Evolutionary conservation across 2,888 invertebrate genomes (phyloP), one percentile per base, ranked within the genome.

Genomic region (Drosophila suboccidentalis): DNA sequence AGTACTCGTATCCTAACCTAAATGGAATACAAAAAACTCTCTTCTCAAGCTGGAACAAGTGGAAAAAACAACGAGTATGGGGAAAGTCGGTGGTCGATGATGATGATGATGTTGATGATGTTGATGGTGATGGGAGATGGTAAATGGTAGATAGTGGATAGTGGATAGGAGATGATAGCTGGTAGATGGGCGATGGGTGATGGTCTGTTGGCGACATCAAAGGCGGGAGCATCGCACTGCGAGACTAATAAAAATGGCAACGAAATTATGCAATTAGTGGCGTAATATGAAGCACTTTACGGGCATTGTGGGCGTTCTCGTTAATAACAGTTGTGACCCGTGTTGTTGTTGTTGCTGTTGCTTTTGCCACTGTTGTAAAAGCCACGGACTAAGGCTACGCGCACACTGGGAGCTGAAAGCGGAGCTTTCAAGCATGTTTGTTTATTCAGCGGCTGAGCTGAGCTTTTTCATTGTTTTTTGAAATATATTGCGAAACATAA

Each of bases 261-360:
- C 89, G 78, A 84, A 84, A 84, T 84, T 84, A 84, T 84, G 89
- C 84, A 84, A 84, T 84, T 84, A 88, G 88, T 88, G 87, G 86
- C 87, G 75, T 86, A 88, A 83, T 88, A 88, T 83, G 75, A 86
- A 86, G 86, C 83, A 86, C 83, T 88, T 83, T 88, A 85, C 86
- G 80, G 88, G 75, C 80, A 83, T 82, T 86, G 88, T 88, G 88
- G 88, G 80, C 80, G 83, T 71, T 70, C 80, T 75, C 78, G 78
- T 83, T 88, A 82, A 82, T 84, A 87, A 79, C 77, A 82, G 71
- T 71, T 65, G 64, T 76, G 66, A 34, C 38, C 43, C 17, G 15
- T 34, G 57, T 53, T 51, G 32, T 34, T 51, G 36, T 39, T 29
- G 15, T 36, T 54, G 41, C 54, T 62, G 43, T 36, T 46, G 22